Evolutionary conservation across 2,888 invertebrate genomes (phyloP).

Genomic region (Ophion ellenae): DNA sequence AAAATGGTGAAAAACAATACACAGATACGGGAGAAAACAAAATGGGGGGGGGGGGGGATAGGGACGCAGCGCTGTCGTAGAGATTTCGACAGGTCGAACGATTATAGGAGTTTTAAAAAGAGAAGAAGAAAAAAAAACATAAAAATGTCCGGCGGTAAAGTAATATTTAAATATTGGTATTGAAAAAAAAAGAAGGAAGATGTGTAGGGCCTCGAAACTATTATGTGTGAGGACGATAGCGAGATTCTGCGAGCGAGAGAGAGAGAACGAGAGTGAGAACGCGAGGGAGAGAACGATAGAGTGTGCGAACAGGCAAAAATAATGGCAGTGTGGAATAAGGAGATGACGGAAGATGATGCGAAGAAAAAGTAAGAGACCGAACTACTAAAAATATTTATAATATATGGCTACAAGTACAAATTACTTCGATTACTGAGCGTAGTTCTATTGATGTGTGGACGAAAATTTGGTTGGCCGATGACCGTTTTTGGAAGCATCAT

Average conservation of each 20-base stretch:
- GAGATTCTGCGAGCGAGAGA: constrained; percentile 59
- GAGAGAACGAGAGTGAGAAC: constrained; percentile 64
- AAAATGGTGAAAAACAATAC: constrained; percentile 59
- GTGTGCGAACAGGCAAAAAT: constrained; percentile 63
- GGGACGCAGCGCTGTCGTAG: constrained; percentile 77
- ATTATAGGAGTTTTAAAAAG: constrained; percentile 71
- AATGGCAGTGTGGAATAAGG: constrained; percentile 67
- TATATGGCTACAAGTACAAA: constrained; percentile 84
- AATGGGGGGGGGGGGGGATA: constrained; percentile 67
- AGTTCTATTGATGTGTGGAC: constrained; percentile 84
- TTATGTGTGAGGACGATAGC: constrained; percentile 67
- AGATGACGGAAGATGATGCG: constrained; percentile 70
- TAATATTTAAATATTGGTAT: constrained; percentile 83
- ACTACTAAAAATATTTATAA: constrained; percentile 84
- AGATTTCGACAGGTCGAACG: constrained; percentile 82
- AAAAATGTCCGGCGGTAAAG: constrained; percentile 75
- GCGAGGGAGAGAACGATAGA: constrained; percentile 62
- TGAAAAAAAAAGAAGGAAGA: constrained; percentile 76
- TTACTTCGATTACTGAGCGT: constrained; percentile 84
- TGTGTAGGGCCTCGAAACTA: constrained; percentile 81
- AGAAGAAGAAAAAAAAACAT: constrained; percentile 41
- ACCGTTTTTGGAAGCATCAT: constrained; percentile 84
- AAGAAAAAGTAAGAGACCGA: constrained; percentile 77
- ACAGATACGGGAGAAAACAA: constrained; percentile 67
- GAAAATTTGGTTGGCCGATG: constrained; percentile 84